These are phyloP conservation scores for Drosophila pullipes DNA, from an alignment of 2,888 invertebrate genomes.

Conservation along the genomic window DNA sequence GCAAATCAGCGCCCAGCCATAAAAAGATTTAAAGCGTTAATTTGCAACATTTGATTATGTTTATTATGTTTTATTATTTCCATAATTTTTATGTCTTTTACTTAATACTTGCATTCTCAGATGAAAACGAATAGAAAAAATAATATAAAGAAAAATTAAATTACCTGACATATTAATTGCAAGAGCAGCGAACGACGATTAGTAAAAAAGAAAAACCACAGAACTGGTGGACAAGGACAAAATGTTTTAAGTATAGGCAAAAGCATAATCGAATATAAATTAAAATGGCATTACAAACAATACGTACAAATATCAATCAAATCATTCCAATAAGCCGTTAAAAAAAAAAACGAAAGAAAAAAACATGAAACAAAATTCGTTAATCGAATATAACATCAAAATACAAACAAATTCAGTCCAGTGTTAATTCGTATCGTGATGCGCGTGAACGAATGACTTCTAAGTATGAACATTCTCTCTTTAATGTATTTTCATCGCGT, in stretches of 20 bases:
- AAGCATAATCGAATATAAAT: conserved; percentile 45
- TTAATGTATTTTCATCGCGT: conserved; percentile 37
- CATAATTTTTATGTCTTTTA: conserved; percentile 58
- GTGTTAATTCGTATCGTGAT: conserved; percentile 55
- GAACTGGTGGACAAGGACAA: conserved; percentile 52
- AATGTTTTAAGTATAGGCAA: conserved; percentile 44
- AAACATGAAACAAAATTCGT: conserved; percentile 55
- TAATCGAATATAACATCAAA: conserved; percentile 58
- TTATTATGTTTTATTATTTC: conserved; percentile 49
- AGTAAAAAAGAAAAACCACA: conserved; percentile 26
- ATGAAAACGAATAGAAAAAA: conserved; percentile 53
- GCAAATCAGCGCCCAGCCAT: conserved; percentile 40
- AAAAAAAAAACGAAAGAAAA: conserved; percentile 30
- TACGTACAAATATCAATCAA: conserved; percentile 50
- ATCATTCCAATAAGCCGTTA: conserved; percentile 47
- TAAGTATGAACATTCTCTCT: conserved; percentile 12
- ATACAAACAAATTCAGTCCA: conserved; percentile 74
- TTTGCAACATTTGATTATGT: conserved; percentile 60
- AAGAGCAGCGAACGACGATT: conserved; percentile 34
- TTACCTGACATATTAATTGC: conserved; percentile 46
- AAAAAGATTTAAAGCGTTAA: conserved; percentile 19
- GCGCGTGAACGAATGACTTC: conserved; percentile 44
- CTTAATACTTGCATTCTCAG: conserved; percentile 69
- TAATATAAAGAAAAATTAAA: conserved; percentile 34
- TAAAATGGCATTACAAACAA: conserved; percentile 61